These are phyloP conservation scores for Prionailurus viverrinus DNA, from an alignment of 2,113 vertebrate genomes.

Conservation along the genomic window DNA sequence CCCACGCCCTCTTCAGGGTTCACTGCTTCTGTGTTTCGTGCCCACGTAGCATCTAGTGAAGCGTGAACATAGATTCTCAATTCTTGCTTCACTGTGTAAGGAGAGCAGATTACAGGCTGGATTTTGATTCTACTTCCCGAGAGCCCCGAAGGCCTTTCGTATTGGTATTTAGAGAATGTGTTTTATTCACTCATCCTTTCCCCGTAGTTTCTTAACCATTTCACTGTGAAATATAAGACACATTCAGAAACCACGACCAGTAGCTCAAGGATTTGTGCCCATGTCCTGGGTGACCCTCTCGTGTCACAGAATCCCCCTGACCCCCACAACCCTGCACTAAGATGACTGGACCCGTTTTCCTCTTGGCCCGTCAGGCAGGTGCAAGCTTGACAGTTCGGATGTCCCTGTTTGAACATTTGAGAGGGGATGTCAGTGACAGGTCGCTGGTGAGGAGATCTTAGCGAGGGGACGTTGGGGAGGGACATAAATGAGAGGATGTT, in stretches of 20 bases:
- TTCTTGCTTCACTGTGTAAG: not conserved
- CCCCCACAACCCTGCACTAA: fast-evolving
- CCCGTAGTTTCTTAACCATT: not conserved
- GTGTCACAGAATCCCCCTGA: not conserved
- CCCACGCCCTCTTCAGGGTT: not conserved
- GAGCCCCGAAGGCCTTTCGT: not conserved
- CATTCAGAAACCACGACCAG: not conserved
- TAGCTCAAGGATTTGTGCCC: too few species aligned
- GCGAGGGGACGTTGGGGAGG: not conserved
- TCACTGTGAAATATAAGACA: not conserved
- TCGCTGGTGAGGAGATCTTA: too few species aligned
- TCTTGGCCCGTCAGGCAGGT: too few species aligned
- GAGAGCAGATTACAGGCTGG: not conserved
- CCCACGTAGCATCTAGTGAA: too few species aligned
- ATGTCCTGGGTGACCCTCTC: not conserved
- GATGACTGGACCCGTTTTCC: not conserved
- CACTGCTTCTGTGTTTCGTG: too few species aligned
- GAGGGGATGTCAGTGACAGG: too few species aligned
- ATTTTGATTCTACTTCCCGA: not conserved
- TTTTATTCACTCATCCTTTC: not conserved
- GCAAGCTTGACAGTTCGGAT: not conserved
- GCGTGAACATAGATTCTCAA: not conserved
- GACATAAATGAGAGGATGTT: too few species aligned
- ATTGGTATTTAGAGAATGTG: not conserved
- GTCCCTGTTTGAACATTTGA: too few species aligned